A percentile compares a stretch with the other conserved stretches of the same genome.
phyloP scores from a whole-genome alignment of 2,797 vertebrate genomes.

The Malacoctenus gilli region DNA sequence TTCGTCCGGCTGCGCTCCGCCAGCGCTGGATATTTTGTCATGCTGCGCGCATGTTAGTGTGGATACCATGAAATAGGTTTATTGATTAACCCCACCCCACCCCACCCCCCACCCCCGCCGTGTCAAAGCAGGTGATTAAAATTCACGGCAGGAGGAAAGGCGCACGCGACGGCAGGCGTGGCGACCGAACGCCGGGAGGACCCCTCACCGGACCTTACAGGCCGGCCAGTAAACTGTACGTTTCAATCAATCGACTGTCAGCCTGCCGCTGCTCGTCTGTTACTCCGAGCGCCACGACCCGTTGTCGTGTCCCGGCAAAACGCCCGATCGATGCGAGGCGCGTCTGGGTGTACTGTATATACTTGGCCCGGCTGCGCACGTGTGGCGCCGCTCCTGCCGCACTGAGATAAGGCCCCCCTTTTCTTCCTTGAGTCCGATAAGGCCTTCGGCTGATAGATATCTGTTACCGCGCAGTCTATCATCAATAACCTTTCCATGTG shows the following conservation, averaged over 20 bases:
- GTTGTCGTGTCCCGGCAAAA: too few relatives aligned
- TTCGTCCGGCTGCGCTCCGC: background rate
- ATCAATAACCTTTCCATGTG: slow-evolving; percentile 23
- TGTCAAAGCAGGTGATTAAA: slow-evolving; percentile 46
- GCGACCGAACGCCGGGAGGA: slow-evolving; percentile 20
- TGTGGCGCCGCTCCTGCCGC: slow-evolving; percentile 11
- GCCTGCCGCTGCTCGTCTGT: slow-evolving; percentile 29
- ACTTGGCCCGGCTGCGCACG: background rate
- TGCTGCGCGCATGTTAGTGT: slow-evolving; percentile 38
- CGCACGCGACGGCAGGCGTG: slow-evolving; percentile 17
- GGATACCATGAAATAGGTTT: slow-evolving; percentile 67
- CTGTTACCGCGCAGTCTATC: slow-evolving; percentile 18
- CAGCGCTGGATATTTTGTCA: slow-evolving; percentile 22
- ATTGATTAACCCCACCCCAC: slow-evolving; percentile 65
- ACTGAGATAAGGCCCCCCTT: slow-evolving; percentile 53
- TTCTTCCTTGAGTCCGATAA: slow-evolving; percentile 19
- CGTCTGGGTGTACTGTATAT: slow-evolving; percentile 4
- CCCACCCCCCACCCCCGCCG: too few relatives aligned
- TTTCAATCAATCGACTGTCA: slow-evolving; percentile 42
- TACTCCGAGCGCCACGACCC: background rate
- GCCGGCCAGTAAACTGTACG: slow-evolving; percentile 41
- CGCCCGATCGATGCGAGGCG: too few relatives aligned
- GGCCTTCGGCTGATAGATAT: slow-evolving; percentile 30
- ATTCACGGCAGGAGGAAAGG: slow-evolving; percentile 51
- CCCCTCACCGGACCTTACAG: slow-evolving; percentile 17